Conservation (phyloP, 53 echinoderm and acorn worm genomes). For the Henricia sp. region DNA sequence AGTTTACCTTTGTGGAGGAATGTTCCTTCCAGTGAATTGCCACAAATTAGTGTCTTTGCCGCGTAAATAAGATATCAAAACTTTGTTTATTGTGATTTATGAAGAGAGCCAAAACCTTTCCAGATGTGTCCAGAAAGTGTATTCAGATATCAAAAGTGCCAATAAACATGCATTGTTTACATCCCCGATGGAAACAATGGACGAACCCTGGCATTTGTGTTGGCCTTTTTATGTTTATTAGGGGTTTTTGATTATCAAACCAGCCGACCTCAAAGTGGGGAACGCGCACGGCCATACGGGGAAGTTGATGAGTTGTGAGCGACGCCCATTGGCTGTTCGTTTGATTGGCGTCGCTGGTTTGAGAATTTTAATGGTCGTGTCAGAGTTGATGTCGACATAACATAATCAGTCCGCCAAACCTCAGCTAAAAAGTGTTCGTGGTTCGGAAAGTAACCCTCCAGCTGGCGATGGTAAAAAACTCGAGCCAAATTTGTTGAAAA, state of each 20-base stretch:
- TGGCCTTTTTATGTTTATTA: slow-evolving; percentile 20
- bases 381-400: slow-evolving; percentile 53
- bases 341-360: slow-evolving; percentile 44
- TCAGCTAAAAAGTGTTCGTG: neutral
- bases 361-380: slow-evolving; percentile 55
- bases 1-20: no score
- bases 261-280: slow-evolving; percentile 10
- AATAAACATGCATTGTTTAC: slow-evolving; percentile 41
- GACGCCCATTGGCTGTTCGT: slow-evolving; percentile 34
- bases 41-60: no score
- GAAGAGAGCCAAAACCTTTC: slow-evolving; percentile 4
- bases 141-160: slow-evolving; percentile 12
- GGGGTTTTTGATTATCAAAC: neutral
- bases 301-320: slow-evolving; percentile 13
- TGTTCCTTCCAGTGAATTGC: no score
- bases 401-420: neutral
- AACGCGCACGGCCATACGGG: neutral
- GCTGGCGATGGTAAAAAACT: neutral
- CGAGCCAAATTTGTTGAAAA: neutral
- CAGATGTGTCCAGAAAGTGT: neutral
- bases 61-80: no score
- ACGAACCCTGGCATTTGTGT: neutral
- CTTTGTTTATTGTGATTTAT: slow-evolving; percentile 2
- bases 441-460: neutral
- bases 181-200: slow-evolving; percentile 8